Conservation (phyloP, 2,797 vertebrate genomes). For the Tapera naevia region DNA sequence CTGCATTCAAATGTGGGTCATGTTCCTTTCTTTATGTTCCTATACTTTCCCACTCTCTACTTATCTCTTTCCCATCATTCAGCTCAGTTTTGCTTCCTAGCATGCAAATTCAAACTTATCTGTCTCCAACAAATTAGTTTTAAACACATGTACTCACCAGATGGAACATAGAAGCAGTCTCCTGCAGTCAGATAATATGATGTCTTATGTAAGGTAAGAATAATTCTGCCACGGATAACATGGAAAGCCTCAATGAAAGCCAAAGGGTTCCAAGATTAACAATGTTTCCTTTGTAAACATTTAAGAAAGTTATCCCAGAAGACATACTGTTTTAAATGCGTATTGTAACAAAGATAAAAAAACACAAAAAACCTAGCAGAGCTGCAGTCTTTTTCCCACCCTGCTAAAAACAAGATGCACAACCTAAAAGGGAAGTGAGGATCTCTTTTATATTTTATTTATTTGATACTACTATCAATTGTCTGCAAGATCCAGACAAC, state of each 20-base stretch:
- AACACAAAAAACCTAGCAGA: not conserved
- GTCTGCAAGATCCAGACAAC: not conserved
- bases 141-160: slow-evolving; percentile 62
- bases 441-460: not conserved
- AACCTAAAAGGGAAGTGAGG: not conserved
- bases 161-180: slow-evolving; percentile 77
- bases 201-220: slow-evolving; percentile 70
- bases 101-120: not conserved
- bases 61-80: not conserved
- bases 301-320: not conserved
- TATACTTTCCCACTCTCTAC: not conserved
- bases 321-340: not conserved
- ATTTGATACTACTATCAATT: not conserved
- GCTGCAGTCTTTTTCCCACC: not conserved
- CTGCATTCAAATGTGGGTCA: not conserved
- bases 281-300: not conserved
- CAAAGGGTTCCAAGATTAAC: slow-evolving; percentile 1
- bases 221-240: slow-evolving; percentile 67
- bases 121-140: not conserved
- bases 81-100: not conserved
- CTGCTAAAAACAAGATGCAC: not conserved
- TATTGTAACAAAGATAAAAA: not conserved
- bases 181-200: slow-evolving; percentile 67
- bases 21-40: not conserved
- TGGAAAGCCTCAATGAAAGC: slow-evolving; percentile 72